Percentiles rank a stretch among this genome's conserved stretches.
These are phyloP conservation scores for Achatina immaculata DNA, from an alignment of 1,140 invertebrate species.

Conservation along the genomic window DNA sequence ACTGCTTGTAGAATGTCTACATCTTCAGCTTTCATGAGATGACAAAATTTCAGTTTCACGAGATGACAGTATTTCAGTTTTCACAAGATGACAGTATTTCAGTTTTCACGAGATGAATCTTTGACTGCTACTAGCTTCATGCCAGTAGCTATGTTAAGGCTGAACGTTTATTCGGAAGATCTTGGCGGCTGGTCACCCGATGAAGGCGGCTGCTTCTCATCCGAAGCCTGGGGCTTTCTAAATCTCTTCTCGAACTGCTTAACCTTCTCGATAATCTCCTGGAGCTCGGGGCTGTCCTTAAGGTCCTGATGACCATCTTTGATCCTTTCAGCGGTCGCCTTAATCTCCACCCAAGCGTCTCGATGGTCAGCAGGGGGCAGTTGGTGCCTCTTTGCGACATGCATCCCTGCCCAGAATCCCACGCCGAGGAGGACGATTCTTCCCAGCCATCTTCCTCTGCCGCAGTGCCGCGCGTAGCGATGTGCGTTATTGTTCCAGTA, in stretches of 20 bases:
- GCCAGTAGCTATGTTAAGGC: too few relatives aligned
- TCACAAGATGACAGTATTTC: too few relatives aligned
- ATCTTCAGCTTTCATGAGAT: too few relatives aligned
- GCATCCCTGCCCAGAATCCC: slow-evolving; percentile 6
- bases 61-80: too few relatives aligned
- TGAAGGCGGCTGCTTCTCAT: neutral
- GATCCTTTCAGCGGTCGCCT: neutral
- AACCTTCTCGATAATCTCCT: slow-evolving; percentile 12
- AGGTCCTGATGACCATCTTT: neutral
- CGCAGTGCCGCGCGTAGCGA: neutral
- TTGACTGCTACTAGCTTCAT: too few relatives aligned
- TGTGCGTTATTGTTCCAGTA: neutral
- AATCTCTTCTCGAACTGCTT: slow-evolving; percentile 15
- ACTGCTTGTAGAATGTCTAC: too few relatives aligned
- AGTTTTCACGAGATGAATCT: too few relatives aligned
- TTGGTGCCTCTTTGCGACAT: slow-evolving; percentile 13
- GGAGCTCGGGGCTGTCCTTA: neutral
- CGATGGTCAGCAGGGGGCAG: slow-evolving; percentile 5
- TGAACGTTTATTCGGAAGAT: too few relatives aligned
- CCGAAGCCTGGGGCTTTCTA: neutral
- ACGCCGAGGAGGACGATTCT: slow-evolving; percentile 10
- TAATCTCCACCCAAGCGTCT: neutral
- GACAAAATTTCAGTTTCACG: too few relatives aligned
- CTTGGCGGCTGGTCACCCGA: neutral
- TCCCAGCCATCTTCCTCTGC: slow-evolving; percentile 14